phyloP scores from a whole-genome alignment of 2,797 vertebrate genomes.

The Anguilla obscura region DNA sequence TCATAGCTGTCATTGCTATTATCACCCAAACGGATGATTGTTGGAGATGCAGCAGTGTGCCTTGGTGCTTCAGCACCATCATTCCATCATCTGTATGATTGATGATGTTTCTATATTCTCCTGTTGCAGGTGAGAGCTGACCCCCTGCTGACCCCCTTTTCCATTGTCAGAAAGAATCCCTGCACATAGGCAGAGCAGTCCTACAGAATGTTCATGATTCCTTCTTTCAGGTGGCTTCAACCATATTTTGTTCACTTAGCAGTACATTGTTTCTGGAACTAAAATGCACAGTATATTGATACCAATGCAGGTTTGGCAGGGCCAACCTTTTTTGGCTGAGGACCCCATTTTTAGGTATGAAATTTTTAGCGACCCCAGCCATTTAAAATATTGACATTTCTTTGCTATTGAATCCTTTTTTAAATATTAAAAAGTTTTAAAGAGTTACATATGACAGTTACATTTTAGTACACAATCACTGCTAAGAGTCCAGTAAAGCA shows the following conservation, averaged over 20 bases:
- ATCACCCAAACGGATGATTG: not conserved
- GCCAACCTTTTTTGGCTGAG: too few species aligned
- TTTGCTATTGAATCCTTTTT: too few species aligned
- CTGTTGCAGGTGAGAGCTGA: not conserved
- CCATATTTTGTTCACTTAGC: not conserved
- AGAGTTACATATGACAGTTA: too few species aligned
- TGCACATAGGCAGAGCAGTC: not conserved
- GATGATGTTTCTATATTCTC: not conserved
- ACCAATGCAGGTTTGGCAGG: too few species aligned
- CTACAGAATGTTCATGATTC: not conserved
- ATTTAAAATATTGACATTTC: too few species aligned
- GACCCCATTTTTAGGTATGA: too few species aligned
- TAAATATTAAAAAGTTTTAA: too few species aligned
- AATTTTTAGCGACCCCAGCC: too few species aligned
- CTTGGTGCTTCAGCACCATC: not conserved
- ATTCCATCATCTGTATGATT: slow-evolving; percentile 6
- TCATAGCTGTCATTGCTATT: not conserved
- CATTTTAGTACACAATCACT: too few species aligned
- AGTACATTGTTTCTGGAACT: not conserved
- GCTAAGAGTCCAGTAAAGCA: too few species aligned
- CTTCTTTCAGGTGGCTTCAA: not conserved
- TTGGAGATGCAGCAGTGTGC: not conserved
- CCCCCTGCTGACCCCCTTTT: not conserved
- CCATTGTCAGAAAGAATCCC: not conserved
- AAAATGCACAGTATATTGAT: not conserved